Base-by-base conservation (phyloP, 2,797 vertebrate species). In the Diplodus sargus region DNA sequence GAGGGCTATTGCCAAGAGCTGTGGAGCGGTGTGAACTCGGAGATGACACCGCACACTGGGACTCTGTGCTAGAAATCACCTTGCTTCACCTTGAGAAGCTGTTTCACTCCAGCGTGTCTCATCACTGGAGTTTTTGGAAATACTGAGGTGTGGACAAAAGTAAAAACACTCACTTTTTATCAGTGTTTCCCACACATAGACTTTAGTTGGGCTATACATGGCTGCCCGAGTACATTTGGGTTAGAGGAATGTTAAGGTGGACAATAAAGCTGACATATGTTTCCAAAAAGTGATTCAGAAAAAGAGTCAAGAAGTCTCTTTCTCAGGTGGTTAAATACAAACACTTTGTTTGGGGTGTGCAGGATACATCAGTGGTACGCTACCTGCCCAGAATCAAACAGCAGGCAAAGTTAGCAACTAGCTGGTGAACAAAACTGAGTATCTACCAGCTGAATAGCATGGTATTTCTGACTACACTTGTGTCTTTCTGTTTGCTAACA, bases 1-100 rank as follows among this genome's bases (percentile, higher is more conserved):
- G 9, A 79, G 30, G 72, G 45, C 62, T 68, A 7, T 47, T 60
- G 81, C 75, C 70, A 83, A 66, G 56, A 76, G 59, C 34, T 25
- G 22, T 11, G 57, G 65, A 42, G 54, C 53, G 17, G 23, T 17
- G 53, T 52, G 63, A 84, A 59, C 66, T 56, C 51, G 39, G 45
- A 47, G 69, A 84, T 78, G 79, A 80, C 54, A 56, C 57, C 4
- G 25, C 64, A 63, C 9, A 16, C 71, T 18, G 23, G 78, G 64
- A 73, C 56, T 72, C 8, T 28, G 1, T 0, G 10, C 3, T 63
- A 39, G 28, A 23, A 65, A 75, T 42, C 42, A 61, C 63, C 54
- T 45, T 69, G 23, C 54, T 67, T 58, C 39, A 76, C 68, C 47
- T 82, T 62, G 39, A 67, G 68, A 62, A 69, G 73, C 69, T 64